Evolutionary conservation across 2,797 vertebrate species (phyloP), one percentile per base, ranked within the genome.

Genomic region (Macroramphosus scolopax): DNA sequence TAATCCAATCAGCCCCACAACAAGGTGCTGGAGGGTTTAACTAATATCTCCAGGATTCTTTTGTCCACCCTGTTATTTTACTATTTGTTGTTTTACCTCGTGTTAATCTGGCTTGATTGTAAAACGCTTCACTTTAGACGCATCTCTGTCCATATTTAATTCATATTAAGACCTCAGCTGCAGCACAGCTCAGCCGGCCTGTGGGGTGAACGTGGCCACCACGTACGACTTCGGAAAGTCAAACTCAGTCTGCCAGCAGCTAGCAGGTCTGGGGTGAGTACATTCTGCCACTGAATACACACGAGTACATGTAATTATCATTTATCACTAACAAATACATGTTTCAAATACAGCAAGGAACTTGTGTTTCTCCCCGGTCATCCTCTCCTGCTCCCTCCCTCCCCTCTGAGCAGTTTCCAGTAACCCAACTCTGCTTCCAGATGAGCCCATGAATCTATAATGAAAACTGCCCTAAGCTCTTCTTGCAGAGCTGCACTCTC

Each of bases 221-320:
- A 42, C 3, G 1, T 34, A 44, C 2, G 14, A 70, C 53, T 65
- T 75, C 48, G 68, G 55, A 41, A 37, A 43, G 22, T 28, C 36
- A 77, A 66, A 16, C 25, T 65, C 5, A 30, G 8, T 45, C 48
- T 56, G 72, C 64, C 71, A 75, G 68, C 43, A 45, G 33, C 33
- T 5, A 24, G 43, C 41, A 4, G 2, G 32, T 65, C 64, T 50
- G 75, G 47, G 46, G 63, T 24, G 51, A 55, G 40, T 11, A 34
- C 51, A 67, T 52, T 54, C 65, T 75, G 56, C 48, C 55, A 11
- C 58, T 22, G 24, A 8, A 51, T 0, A 34, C 30, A 28, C 32
- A 51, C 16, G 10, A 15, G 17, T 0, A 46, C 14, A 30, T n/a
- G n/a, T n/a, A n/a, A n/a, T n/a, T n/a, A n/a, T n/a, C n/a, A n/a